Conservation (phyloP, 1,140 invertebrate species). For the Bombus turneri region DNA sequence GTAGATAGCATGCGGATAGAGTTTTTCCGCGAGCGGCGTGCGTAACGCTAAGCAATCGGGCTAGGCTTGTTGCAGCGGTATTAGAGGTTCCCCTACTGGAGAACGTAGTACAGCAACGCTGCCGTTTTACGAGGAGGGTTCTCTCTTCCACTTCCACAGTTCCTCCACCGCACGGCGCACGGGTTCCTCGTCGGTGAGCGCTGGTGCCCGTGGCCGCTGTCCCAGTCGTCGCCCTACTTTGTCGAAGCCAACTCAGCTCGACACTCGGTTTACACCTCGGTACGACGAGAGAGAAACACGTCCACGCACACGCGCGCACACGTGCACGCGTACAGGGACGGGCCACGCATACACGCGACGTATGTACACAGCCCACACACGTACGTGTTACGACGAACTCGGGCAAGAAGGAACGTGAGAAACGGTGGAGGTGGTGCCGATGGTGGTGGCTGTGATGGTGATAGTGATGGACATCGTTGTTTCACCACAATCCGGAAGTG, state of each 20-base stretch:
- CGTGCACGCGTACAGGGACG: neutral
- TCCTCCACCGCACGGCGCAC: conserved; percentile 71
- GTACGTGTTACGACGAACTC: too few relatives aligned
- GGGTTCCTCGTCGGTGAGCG: conserved; percentile 75
- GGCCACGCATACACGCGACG: neutral
- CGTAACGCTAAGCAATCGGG: conserved; percentile 44
- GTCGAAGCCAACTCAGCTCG: conserved; percentile 80
- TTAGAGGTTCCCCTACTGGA: conserved; percentile 74
- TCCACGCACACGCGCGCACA: conserved; percentile 39
- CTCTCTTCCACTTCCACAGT: conserved; percentile 79
- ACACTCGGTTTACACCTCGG: conserved; percentile 72
- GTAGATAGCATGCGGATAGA: neutral
- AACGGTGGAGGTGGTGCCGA: conserved; percentile 20
- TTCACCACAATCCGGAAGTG: conserved; percentile 42
- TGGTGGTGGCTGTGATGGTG: conserved; percentile 40
- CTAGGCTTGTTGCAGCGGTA: conserved; percentile 58
- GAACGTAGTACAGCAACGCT: conserved; percentile 68
- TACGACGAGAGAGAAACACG: conserved; percentile 61
- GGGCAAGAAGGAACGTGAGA: neutral
- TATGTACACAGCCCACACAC: neutral
- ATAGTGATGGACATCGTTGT: conserved; percentile 36
- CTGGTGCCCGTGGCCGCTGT: conserved; percentile 78
- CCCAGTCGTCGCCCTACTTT: conserved; percentile 83
- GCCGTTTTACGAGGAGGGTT: conserved; percentile 76
- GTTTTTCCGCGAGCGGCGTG: conserved; percentile 49